Conservation (phyloP, 1,140 invertebrate species). For the Drosophila nigrodunni region DNA sequence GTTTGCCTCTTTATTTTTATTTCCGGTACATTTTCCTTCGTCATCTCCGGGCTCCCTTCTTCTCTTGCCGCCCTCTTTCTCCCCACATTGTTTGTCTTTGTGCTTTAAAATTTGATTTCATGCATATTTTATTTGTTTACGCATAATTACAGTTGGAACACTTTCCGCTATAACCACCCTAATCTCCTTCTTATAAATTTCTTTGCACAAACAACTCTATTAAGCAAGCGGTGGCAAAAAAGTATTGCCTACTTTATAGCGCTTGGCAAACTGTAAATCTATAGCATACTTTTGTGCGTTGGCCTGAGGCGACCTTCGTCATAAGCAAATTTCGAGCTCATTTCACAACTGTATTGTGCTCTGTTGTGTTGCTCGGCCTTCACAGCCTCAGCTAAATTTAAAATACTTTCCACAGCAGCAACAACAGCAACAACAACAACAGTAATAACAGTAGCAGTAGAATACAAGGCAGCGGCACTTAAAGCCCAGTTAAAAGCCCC, state of each 20-base stretch:
- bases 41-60: background rate
- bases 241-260: slow-evolving; percentile 30
- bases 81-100: slow-evolving; percentile 39
- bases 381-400: slow-evolving; percentile 67
- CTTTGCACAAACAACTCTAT: background rate
- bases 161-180: background rate
- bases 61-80: slow-evolving; percentile 7
- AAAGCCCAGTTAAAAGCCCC: slow-evolving; percentile 38
- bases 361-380: slow-evolving; percentile 37
- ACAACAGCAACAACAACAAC: slow-evolving; percentile 12
- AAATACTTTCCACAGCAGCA: slow-evolving; percentile 50
- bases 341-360: slow-evolving; percentile 52
- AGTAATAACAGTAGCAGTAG: slow-evolving; percentile 13
- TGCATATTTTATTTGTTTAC: slow-evolving; percentile 67
- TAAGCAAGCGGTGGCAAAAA: slow-evolving; percentile 4
- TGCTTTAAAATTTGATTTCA: slow-evolving; percentile 66
- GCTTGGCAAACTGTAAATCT: slow-evolving; percentile 5
- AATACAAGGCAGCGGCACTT: slow-evolving; percentile 59
- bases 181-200: background rate
- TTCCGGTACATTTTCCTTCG: background rate
- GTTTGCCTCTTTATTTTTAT: slow-evolving; percentile 7
- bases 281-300: slow-evolving; percentile 4
- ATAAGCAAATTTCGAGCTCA: slow-evolving; percentile 79
- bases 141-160: slow-evolving; percentile 38
- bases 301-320: slow-evolving; percentile 59